Evolutionary conservation across 2,888 invertebrate species (phyloP).

Genomic region (Neoitamus cyanurus): DNA sequence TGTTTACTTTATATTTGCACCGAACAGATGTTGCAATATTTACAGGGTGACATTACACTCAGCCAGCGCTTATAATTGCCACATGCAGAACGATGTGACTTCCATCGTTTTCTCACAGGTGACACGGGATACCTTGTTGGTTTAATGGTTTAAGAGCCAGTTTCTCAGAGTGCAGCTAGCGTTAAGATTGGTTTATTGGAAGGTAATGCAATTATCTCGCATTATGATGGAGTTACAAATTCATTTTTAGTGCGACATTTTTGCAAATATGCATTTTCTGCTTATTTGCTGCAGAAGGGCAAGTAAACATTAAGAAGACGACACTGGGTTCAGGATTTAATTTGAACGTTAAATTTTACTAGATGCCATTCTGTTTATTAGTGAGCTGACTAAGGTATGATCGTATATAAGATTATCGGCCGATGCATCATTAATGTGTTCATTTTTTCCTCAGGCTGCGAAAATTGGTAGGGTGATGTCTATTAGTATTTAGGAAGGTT

Average conservation of each 20-base stretch:
- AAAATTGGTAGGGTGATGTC: no score
- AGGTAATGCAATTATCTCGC: not conserved
- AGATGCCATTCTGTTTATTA: no score
- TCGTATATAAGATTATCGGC: no score
- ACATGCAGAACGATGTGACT: not conserved
- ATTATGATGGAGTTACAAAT: not conserved
- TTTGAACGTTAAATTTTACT: no score
- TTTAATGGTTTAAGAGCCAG: not conserved
- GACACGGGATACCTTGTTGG: not conserved
- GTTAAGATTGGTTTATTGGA: not conserved
- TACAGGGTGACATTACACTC: not conserved
- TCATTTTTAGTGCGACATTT: not conserved
- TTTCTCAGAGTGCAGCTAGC: not conserved
- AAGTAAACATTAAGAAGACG: no score
- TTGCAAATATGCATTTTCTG: no score
- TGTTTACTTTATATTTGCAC: not conserved
- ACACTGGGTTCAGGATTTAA: no score
- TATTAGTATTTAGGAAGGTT: no score
- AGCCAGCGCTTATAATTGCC: not conserved
- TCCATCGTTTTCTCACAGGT: not conserved
- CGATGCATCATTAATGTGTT: no score
- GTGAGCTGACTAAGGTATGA: no score
- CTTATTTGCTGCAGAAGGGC: no score
- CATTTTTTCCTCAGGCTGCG: no score
- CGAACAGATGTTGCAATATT: conserved; percentile 14